Base-by-base conservation (phyloP, 2,113 vertebrate genomes). In the Pelobates fuscus region DNA sequence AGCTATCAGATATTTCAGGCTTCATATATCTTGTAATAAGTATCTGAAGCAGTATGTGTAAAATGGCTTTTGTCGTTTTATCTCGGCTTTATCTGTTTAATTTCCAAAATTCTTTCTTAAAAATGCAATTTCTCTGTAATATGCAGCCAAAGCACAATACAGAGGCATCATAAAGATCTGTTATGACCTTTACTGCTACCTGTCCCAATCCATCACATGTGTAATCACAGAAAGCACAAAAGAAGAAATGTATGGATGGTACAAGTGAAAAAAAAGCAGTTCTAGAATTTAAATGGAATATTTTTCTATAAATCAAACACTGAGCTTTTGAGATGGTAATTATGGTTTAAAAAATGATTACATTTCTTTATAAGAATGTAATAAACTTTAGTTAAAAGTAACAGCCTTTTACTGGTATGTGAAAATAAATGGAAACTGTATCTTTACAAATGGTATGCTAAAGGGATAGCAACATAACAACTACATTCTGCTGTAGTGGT, bases 61-160 rank as follows among this genome's bases (percentile, higher is more conserved):
- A 49, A 67, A 68, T 68, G 57, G 27, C 57, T 61, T 66, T 52
- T 61, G 73, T 61, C 64, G 52, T 23, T 32, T 20, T 11, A 68
- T 52, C 65, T 61, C 57, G 61, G 61, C 43, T 68, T 66, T 52
- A 74, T 66, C 62, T 24, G 5, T 27, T 37, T 21, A 17, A 14
- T 30, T 41, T 65, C 10, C 55, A 44, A 6, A 2, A 14, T 37
- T 61, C 64, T 76, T 41, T 54, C 29, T 26, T 66, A 55, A 66
- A 54, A 74, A 66, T 68, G 41, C 55, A 52, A 68, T 77, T 77
- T 61, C 73, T 26, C 44, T 59, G 73, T 77, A 68, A 68, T 49
- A 60, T 37, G 59, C n/a, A 17, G 26, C 37, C 21, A 44, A 68
- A 20, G 60, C 27, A 52, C 23, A 68, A 67, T 26, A 26, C 44